Evolutionary conservation across 1,140 invertebrate species (phyloP), one percentile per base, ranked within the genome.

Genomic region (Brachionus asplanchnoidis): DNA sequence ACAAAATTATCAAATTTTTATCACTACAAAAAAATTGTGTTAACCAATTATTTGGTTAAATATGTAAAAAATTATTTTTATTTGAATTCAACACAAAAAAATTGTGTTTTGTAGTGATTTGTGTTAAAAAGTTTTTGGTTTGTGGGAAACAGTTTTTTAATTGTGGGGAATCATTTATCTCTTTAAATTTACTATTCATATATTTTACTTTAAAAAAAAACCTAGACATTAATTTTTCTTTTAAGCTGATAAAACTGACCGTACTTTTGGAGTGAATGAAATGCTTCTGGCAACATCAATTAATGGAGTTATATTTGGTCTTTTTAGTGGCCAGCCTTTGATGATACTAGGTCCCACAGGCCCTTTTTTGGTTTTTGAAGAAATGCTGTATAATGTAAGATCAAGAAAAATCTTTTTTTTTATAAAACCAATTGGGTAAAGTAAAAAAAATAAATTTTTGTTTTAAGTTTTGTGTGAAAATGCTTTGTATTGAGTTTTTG

Each of bases 321-420:
- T 96, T 3, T 92, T 96, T 11, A 91, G 94, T 20, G 95, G 95
- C 0, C 95, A 97, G 87, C 96, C 96, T 0, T 90, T 98, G 84
- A 93, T 97, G 85, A 95, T 97, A 65, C 93, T 97, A n/a, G 96
- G 96, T 32, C 93, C 95, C 0, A 98, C 97, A 0, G 97, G 96
- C 11, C 96, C 97, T 0, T 89, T 98, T 8, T 90, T 98, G 12
- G 92, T 99, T 0, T 97, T 98, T 88, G 97, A 99, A 89, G 94
- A 97, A 87, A 94, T 94, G 85, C 90, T 98, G 2, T 95, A 93
- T 88, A 89, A 87, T 87, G 92, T 92, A 87, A 85, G 79, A 44
- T 20, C 44, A 42, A 44, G 36, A 17, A 73, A 73, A 40, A 7
- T 40, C n/a, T 42, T 17, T 0, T 73, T 73, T 40, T 40, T 44